Evolutionary conservation across 2,888 invertebrate species (phyloP).

Genomic region (Phortica okadai): DNA sequence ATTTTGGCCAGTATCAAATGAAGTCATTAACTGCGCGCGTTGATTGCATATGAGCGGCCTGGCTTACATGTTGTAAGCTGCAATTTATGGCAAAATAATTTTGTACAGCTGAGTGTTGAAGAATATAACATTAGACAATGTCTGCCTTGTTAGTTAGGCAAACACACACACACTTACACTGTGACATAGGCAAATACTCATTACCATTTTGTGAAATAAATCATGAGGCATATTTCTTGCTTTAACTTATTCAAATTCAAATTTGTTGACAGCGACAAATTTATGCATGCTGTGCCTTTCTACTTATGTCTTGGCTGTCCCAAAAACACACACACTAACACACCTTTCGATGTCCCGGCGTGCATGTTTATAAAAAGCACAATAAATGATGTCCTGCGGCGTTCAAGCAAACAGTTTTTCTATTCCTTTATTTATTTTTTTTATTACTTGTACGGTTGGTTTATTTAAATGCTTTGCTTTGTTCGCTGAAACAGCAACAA

Average conservation of each 20-base stretch:
- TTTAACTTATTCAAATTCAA: constrained; percentile 50
- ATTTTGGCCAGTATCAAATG: not conserved
- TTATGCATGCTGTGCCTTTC: constrained; percentile 30
- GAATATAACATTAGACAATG: not conserved
- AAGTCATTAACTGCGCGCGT: constrained; percentile 12
- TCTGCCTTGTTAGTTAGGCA: too few relatives aligned
- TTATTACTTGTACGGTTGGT: too few relatives aligned
- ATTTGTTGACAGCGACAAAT: constrained; percentile 66
- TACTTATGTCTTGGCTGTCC: too few relatives aligned
- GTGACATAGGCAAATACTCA: too few relatives aligned
- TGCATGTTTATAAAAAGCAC: too few relatives aligned
- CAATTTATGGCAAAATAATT: constrained; percentile 9
- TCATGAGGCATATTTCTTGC: constrained; percentile 36
- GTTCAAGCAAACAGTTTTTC: constrained; percentile 28
- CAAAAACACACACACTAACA: not conserved
- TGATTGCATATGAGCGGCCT: constrained; percentile 1
- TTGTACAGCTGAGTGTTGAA: not conserved
- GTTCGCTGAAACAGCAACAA: too few relatives aligned
- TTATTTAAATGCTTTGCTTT: too few relatives aligned
- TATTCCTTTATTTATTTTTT: not conserved
- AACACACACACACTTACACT: too few relatives aligned
- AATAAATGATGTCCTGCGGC: constrained; percentile 53
- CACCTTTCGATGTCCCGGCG: too few relatives aligned
- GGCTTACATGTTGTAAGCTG: constrained; percentile 12
- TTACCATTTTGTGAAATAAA: too few relatives aligned